These are phyloP conservation scores for Lates calcarifer DNA, from an alignment of 2,113 vertebrate species.

Conservation along the genomic window DNA sequence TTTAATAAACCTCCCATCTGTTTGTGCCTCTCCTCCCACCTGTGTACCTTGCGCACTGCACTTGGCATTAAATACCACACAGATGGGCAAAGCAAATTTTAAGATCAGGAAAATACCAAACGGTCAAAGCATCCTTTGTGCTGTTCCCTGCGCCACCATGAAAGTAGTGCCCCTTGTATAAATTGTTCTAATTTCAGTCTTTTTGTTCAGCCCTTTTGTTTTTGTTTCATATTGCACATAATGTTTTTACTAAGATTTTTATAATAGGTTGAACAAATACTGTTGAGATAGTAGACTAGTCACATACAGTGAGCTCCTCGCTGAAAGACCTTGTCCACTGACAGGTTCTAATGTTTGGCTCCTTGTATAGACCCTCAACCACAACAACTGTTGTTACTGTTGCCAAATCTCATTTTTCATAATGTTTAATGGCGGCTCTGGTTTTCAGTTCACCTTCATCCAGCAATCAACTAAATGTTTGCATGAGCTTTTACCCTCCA, in stretches of 20 bases:
- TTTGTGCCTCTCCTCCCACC: too few species aligned
- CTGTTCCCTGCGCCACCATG: too few species aligned
- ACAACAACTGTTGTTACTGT: conserved; percentile 9
- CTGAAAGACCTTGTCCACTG: conserved; percentile 19
- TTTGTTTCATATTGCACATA: not conserved
- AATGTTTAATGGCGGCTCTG: conserved; percentile 17
- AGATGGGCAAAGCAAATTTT: too few species aligned
- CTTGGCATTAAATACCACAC: too few species aligned
- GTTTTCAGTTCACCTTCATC: conserved; percentile 28
- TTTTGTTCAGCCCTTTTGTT: too few species aligned
- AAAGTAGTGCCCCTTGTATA: not conserved
- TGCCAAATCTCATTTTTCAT: conserved; percentile 18
- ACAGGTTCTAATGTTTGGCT: not conserved
- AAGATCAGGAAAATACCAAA: too few species aligned
- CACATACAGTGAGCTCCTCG: not conserved
- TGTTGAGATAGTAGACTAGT: not conserved
- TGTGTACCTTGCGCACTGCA: too few species aligned
- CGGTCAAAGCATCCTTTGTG: not conserved
- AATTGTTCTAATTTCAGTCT: not conserved
- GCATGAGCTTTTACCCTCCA: conserved; percentile 20
- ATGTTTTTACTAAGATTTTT: not conserved
- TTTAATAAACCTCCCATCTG: too few species aligned
- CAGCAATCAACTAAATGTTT: conserved; percentile 24
- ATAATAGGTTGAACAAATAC: not conserved
- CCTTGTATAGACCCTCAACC: not conserved